These are phyloP conservation scores for Hippopotamyrus pictus DNA, from an alignment of 2,797 vertebrate species.

Conservation along the genomic window DNA sequence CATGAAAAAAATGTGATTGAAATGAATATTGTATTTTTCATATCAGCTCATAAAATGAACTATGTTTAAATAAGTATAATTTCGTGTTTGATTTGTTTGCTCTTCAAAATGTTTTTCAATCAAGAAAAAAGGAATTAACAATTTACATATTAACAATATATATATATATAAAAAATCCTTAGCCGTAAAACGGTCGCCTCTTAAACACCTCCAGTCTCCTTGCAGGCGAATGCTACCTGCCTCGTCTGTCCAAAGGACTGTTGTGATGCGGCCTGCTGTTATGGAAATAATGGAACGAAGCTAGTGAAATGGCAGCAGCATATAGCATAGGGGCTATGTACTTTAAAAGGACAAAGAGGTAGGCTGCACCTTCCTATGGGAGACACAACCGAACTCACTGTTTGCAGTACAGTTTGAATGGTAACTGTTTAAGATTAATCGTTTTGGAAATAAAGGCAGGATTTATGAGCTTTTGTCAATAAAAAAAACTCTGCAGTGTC, in stretches of 20 bases:
- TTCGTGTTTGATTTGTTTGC: background rate
- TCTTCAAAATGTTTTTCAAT: background rate
- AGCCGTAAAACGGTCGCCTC: background rate
- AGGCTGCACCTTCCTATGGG: background rate
- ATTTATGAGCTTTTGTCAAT: background rate
- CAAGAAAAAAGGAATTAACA: background rate
- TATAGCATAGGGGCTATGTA: background rate
- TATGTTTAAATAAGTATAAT: conserved; percentile 12
- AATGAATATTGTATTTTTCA: background rate
- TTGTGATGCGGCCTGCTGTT: background rate
- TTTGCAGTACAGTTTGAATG: background rate
- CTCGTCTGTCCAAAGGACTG: background rate
- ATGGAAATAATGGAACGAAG: background rate
- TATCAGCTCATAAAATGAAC: conserved; percentile 5
- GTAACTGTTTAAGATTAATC: background rate
- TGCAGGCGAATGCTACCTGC: background rate
- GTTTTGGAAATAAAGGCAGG: background rate
- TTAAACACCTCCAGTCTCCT: background rate
- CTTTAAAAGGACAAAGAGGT: background rate
- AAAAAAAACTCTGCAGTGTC: background rate
- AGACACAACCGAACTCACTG: background rate
- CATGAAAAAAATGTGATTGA: background rate
- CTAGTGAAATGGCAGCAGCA: background rate
- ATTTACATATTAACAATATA: too few relatives aligned
- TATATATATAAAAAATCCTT: background rate